A percentile compares a stretch with the other conserved stretches of the same genome.
Evolutionary conservation across 2,797 vertebrate species (phyloP).

Genomic region (Kryptolebias ocellatus): DNA sequence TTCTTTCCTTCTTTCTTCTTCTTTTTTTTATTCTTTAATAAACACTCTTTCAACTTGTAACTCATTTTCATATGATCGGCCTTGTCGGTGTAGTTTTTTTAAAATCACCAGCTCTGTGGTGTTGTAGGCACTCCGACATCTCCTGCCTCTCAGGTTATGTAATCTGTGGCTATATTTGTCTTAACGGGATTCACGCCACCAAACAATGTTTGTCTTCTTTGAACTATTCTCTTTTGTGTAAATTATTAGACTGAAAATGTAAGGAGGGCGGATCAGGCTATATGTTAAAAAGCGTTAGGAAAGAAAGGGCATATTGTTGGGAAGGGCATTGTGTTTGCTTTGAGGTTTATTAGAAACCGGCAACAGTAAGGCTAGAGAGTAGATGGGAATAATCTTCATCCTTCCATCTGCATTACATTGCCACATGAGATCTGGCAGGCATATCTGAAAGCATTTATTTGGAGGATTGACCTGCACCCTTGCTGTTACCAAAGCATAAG

Average conservation of each 20-base stretch:
- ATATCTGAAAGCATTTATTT: constrained; percentile 59
- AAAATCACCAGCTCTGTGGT: constrained; percentile 35
- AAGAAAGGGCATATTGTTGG: background rate
- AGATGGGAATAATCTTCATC: constrained; percentile 37
- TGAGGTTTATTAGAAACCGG: background rate
- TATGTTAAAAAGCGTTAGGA: constrained; percentile 8
- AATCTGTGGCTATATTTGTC: constrained; percentile 74
- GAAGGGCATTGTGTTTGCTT: background rate
- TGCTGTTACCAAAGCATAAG: constrained; percentile 63
- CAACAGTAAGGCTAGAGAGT: constrained; percentile 13
- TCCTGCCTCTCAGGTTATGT: constrained; percentile 67
- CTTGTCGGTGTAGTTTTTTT: constrained; percentile 7
- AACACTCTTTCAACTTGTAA: constrained; percentile 38
- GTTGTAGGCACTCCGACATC: constrained; percentile 43
- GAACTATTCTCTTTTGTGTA: constrained; percentile 61
- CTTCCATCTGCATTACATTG: constrained; percentile 41
- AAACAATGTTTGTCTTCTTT: constrained; percentile 64
- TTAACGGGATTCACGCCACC: constrained; percentile 68
- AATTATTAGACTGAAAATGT: constrained; percentile 33
- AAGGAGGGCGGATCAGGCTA: constrained; percentile 16
- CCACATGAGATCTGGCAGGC: constrained; percentile 51
- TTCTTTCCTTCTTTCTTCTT: background rate
- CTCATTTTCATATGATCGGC: constrained; percentile 23
- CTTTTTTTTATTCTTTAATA: constrained; percentile 10
- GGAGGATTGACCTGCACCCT: constrained; percentile 65